Base-by-base conservation (phyloP, 2,888 invertebrate genomes). In the Brachyopa scutellaris region DNA sequence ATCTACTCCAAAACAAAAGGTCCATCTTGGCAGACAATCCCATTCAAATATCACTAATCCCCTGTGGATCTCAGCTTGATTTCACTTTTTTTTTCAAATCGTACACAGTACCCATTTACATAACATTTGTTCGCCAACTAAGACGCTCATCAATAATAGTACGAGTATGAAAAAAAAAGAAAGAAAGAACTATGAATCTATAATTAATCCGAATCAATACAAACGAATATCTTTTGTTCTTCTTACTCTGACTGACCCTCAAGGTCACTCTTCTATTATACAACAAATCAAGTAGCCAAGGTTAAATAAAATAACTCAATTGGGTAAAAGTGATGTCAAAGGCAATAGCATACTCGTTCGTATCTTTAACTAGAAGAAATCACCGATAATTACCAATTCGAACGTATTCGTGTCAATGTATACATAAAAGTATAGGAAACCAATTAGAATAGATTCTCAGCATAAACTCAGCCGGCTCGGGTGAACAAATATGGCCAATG, bases 171-270 rank as follows among this genome's bases (percentile, higher is more conserved):
- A n/a, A n/a, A n/a, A n/a, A n/a, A n/a, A n/a, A n/a, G n/a, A n/a
- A 33, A 51, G 9, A 31, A 66, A 42, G 31, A n/a, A n/a, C n/a
- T n/a, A n/a, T n/a, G n/a, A n/a, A n/a, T n/a, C n/a, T n/a, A n/a
- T n/a, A n/a, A n/a, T n/a, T n/a, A n/a, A n/a, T n/a, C n/a, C n/a
- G n/a, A n/a, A n/a, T n/a, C n/a, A n/a, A 53, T 59, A 29, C 59
- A 42, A 59, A 59, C 29, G 21, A 66, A 53, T 45, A 21, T 45
- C 45, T 61, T 61, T 42, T 61, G 42, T 45, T 29, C 51, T 15
- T 17, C 29, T 51, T 31, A 17, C 45, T 31, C 31, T 19, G 45
- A 53, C 11, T 29, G 21, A 13, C n/a, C 53, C 15, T 13, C 66
- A 66, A 66, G 53, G 66, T 53, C 66, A 61, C 15, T 21, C 17